Evolutionary conservation across 2,113 vertebrate species (phyloP).

Genomic region (Ictalurus furcatus): DNA sequence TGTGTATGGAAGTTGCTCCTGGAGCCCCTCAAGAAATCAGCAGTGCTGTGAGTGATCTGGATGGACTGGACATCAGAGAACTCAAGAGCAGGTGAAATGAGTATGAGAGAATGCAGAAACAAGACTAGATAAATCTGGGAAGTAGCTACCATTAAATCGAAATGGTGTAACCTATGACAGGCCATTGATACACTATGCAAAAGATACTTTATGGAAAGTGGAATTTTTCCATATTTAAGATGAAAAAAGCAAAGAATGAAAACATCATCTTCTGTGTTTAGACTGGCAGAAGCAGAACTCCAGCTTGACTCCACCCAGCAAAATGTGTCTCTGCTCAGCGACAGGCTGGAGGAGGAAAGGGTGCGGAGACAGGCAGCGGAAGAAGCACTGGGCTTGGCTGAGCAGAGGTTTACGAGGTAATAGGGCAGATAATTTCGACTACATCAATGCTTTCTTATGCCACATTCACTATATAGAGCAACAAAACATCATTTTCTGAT

Average conservation of each 20-base stretch:
- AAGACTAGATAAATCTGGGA: not conserved
- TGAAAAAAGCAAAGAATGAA: not conserved
- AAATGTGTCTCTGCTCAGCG: slow-evolving; percentile 67
- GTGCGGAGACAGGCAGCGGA: slow-evolving; percentile 77
- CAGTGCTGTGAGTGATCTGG: slow-evolving; percentile 64
- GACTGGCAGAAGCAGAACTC: slow-evolving; percentile 79
- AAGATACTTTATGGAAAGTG: not conserved
- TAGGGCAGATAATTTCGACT: not conserved
- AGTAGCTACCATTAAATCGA: not conserved
- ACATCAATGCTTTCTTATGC: not conserved
- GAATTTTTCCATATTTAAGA: not conserved
- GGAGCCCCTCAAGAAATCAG: slow-evolving; percentile 83
- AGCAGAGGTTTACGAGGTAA: slow-evolving; percentile 74
- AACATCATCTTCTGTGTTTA: slow-evolving; percentile 52
- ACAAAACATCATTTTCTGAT: not conserved
- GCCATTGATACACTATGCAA: not conserved
- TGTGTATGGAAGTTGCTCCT: slow-evolving; percentile 76
- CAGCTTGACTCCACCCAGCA: slow-evolving; percentile 72
- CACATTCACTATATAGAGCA: not conserved
- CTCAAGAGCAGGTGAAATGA: slow-evolving; percentile 76
- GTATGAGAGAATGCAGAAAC: not conserved
- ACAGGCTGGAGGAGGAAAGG: slow-evolving; percentile 77
- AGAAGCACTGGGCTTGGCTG: slow-evolving; percentile 76
- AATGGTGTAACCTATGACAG: not conserved
- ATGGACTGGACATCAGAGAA: slow-evolving; percentile 70